These are phyloP conservation scores for Chaetogeoica ovagalla DNA, from an alignment of 2,888 invertebrate genomes.

Conservation along the genomic window DNA sequence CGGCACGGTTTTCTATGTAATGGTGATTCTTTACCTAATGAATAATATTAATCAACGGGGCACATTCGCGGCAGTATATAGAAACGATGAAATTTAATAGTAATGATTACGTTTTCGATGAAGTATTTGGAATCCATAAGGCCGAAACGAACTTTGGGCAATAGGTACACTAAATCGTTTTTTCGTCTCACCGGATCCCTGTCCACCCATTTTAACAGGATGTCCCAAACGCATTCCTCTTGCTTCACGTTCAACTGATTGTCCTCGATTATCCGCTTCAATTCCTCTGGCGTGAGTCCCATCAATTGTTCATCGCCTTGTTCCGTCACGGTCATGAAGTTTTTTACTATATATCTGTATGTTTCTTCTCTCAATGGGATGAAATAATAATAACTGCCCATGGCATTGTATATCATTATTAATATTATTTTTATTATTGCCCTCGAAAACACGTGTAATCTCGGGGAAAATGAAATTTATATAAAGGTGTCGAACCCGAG, in stretches of 20 bases:
- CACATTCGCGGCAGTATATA: too few species aligned
- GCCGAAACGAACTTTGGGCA: constrained; percentile 51
- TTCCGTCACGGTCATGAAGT: constrained; percentile 29
- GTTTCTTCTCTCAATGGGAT: background rate
- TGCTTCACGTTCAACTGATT: constrained; percentile 53
- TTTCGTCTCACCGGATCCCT: constrained; percentile 30
- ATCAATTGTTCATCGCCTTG: constrained; percentile 30
- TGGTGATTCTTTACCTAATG: constrained; percentile 75
- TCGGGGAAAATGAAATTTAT: too few species aligned
- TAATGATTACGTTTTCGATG: constrained; percentile 43
- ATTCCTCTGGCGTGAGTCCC: constrained; percentile 40
- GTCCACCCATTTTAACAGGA: constrained; percentile 53
- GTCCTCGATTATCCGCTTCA: constrained; percentile 43
- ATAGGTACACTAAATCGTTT: constrained; percentile 28
- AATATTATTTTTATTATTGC: too few species aligned
- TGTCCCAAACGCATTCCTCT: constrained; percentile 54
- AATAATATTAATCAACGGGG: background rate
- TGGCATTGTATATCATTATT: too few species aligned
- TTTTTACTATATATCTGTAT: constrained; percentile 15
- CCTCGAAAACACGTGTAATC: too few species aligned
- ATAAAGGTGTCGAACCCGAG: too few species aligned
- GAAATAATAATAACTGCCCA: constrained; percentile 10
- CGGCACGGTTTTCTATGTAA: constrained; percentile 80
- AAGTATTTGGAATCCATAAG: constrained; percentile 54
- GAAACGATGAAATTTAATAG: too few species aligned